Conservation (phyloP, 2,113 vertebrate genomes). For the Strigops habroptila region DNA sequence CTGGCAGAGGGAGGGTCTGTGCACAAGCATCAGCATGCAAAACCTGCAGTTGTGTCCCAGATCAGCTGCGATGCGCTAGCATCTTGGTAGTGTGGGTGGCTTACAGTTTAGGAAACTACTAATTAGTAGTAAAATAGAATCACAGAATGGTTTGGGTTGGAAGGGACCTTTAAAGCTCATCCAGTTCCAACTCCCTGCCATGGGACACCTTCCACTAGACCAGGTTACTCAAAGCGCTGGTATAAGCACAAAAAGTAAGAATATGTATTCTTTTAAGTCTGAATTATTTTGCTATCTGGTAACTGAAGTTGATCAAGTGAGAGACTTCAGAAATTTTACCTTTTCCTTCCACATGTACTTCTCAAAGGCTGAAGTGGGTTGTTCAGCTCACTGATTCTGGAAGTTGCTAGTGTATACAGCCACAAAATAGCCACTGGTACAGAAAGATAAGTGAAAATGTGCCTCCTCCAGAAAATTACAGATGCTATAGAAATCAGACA, state of each 20-base stretch:
- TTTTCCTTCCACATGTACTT: background rate
- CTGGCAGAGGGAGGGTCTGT: background rate
- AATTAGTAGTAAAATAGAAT: background rate
- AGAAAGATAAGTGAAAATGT: background rate
- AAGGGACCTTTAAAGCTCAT: background rate
- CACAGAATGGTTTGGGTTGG: background rate
- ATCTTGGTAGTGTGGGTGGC: background rate
- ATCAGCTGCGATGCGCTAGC: background rate
- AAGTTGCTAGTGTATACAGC: background rate
- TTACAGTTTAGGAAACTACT: background rate
- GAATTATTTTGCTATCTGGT: background rate
- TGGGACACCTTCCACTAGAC: background rate
- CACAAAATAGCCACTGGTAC: background rate
- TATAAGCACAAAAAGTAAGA: background rate
- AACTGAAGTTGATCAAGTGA: background rate
- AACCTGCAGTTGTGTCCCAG: accelerated
- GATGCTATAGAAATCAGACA: background rate
- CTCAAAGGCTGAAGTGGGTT: background rate
- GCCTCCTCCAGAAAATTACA: background rate
- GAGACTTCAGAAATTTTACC: background rate
- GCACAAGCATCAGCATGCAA: accelerated
- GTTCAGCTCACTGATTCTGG: background rate
- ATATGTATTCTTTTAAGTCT: background rate
- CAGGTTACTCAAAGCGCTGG: background rate
- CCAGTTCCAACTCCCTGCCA: background rate